Evolutionary conservation across 1,140 invertebrate species (phyloP).

Genomic region (Brachionus paranguensis): DNA sequence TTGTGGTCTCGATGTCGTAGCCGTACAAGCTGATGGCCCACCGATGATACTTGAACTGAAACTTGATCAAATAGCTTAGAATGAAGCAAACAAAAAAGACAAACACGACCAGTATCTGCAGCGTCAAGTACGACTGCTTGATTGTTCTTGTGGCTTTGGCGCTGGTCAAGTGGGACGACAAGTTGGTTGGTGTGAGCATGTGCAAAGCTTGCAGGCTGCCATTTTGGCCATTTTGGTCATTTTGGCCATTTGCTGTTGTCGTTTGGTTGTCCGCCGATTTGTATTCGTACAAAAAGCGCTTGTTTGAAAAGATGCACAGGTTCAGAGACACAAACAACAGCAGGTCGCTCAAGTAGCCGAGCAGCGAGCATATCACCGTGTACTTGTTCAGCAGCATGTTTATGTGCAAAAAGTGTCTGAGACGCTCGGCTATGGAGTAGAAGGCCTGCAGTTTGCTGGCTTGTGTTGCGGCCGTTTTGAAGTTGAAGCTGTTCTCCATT

Average conservation of each 20-base stretch:
- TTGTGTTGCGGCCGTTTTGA: neutral
- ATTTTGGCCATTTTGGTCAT: neutral
- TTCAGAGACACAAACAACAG: slow-evolving; percentile 1
- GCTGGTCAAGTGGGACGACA: neutral
- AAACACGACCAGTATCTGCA: slow-evolving; percentile 23
- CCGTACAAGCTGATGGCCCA: slow-evolving; percentile 9
- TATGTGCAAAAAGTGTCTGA: slow-evolving; percentile 28
- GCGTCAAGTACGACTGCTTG: slow-evolving; percentile 16
- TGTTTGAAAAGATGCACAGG: slow-evolving; percentile 7
- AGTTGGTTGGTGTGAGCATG: too few species aligned
- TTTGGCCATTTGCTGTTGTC: neutral
- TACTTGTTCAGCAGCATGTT: slow-evolving; percentile 18
- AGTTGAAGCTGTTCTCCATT: neutral
- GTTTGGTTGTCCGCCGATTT: neutral
- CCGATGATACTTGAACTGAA: slow-evolving; percentile 36
- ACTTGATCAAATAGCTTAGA: slow-evolving; percentile 31
- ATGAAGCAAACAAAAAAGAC: slow-evolving; percentile 37
- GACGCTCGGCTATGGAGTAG: neutral
- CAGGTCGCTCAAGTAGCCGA: neutral
- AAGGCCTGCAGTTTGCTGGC: neutral
- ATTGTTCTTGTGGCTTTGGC: neutral
- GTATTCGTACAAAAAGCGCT: neutral
- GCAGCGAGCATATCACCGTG: neutral
- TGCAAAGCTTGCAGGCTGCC: too few species aligned
- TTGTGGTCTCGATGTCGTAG: neutral